Evolutionary conservation across 1,140 invertebrate genomes (phyloP), one percentile per base, ranked within the genome.

Genomic region (Carcinoscorpius rotundicauda): DNA sequence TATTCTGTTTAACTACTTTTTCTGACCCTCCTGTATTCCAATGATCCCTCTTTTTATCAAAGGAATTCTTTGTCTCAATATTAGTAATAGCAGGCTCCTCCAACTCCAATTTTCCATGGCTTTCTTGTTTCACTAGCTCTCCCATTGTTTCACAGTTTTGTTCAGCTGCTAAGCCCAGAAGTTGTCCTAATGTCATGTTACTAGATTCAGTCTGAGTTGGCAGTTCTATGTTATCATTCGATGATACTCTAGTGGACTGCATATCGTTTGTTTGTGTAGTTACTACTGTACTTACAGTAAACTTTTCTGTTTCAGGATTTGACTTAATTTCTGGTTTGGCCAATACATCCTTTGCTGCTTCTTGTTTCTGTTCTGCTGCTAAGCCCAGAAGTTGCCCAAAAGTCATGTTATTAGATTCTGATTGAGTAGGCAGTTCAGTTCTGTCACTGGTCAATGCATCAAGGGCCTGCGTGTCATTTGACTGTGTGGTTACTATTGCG

Each of bases 111-210:
- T 55, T 55, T 8, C n/a, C n/a, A 55, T n/a, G 6, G n/a, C n/a
- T n/a, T 8, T n/a, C n/a, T 55, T 55, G 53, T 55, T 55, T n/a
- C 11, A 53, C 29, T 6, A 49, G 48, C n/a, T 52, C 8, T 57
- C 61, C 60, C 5, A 59, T 49, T 6, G 53, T 62, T 4, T 64
- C 66, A 52, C 9, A 48, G 10, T 52, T 3, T 51, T 49, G 9
- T 6, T 61, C 9, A 4, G 62, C n/a, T n/a, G 5, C 55, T 29
- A 49, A 49, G 51, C 50, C 50, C 5, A 64, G 49, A 52, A 58
- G 51, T 48, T 67, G 62, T 6, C 60, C 60, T 49, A 61, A 51
- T 50, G 59, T 67, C n/a, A 59, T 50, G n/a, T 8, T 58, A 52
- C 61, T 58, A 49, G 10, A 5, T 11, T 48, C 8, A 51, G 50